phyloP scores from a whole-genome alignment of 2,888 invertebrate genomes.

The Campopleginae sp. region DNA sequence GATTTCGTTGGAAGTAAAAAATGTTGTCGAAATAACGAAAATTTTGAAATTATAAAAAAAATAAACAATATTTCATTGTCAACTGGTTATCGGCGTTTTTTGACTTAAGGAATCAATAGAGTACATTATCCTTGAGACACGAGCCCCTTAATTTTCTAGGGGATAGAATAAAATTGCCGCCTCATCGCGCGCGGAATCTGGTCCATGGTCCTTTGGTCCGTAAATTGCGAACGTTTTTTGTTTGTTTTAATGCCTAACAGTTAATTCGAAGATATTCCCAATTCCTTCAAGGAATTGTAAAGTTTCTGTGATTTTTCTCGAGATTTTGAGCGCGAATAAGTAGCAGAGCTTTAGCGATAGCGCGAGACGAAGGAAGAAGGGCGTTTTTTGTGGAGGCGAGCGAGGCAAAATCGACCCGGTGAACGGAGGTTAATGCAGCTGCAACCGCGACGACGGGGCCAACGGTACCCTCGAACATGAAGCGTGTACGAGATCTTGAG shows the following conservation, averaged over 20 bases:
- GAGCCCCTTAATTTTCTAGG: background rate
- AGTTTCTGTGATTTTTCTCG: background rate
- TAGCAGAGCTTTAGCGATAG: background rate
- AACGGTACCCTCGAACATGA: constrained; percentile 72
- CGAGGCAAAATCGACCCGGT: constrained; percentile 73
- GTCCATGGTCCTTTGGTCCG: background rate
- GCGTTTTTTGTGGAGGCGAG: constrained; percentile 31
- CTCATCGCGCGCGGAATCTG: background rate
- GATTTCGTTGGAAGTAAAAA: too few relatives aligned
- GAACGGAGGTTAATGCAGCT: constrained; percentile 75
- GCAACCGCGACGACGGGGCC: constrained; percentile 72
- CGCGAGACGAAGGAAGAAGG: background rate
- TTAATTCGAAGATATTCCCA: background rate
- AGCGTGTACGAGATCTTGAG: constrained; percentile 55
- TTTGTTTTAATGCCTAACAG: background rate
- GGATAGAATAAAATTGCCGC: background rate
- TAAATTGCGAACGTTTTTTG: background rate
- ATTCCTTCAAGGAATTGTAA: background rate
- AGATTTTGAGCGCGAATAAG: background rate
- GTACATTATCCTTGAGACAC: background rate
- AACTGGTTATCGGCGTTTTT: too few relatives aligned
- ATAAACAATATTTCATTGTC: too few relatives aligned
- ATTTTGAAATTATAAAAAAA: too few relatives aligned
- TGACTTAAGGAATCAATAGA: background rate
- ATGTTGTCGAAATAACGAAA: too few relatives aligned